Evolutionary conservation across 2,888 invertebrate species (phyloP).

Genomic region (Deroplatys truncata): DNA sequence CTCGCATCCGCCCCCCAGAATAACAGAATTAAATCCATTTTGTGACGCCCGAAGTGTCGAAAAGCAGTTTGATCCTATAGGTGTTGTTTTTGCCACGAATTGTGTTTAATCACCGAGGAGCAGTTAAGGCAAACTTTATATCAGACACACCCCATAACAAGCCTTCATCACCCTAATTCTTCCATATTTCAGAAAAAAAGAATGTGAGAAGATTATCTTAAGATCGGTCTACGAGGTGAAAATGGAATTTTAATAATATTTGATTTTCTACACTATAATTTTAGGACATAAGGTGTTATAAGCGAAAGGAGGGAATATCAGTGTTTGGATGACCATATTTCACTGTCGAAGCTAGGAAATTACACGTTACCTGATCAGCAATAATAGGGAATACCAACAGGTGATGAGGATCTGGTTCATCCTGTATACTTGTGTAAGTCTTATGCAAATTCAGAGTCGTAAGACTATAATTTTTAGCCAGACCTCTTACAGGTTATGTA

Average conservation of each 20-base stretch:
- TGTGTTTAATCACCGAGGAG: background rate
- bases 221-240: background rate
- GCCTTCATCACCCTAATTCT: background rate
- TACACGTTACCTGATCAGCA: background rate
- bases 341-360: background rate
- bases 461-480: background rate
- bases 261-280: background rate
- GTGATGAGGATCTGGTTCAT: background rate
- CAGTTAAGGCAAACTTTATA: background rate
- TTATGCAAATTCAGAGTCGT: background rate
- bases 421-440: background rate
- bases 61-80: background rate
- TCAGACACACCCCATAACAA: background rate
- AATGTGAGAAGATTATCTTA: background rate
- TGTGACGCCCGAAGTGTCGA: background rate
- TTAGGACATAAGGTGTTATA: background rate
- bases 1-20: background rate
- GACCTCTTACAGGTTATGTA: background rate
- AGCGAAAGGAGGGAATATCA: background rate
- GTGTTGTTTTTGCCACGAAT: background rate
- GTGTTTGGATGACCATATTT: background rate
- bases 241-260: background rate
- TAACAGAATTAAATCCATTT: background rate
- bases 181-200: background rate
- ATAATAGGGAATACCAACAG: background rate